Conservation (phyloP, 2,797 vertebrate genomes). For the Streptopelia turtur region DNA sequence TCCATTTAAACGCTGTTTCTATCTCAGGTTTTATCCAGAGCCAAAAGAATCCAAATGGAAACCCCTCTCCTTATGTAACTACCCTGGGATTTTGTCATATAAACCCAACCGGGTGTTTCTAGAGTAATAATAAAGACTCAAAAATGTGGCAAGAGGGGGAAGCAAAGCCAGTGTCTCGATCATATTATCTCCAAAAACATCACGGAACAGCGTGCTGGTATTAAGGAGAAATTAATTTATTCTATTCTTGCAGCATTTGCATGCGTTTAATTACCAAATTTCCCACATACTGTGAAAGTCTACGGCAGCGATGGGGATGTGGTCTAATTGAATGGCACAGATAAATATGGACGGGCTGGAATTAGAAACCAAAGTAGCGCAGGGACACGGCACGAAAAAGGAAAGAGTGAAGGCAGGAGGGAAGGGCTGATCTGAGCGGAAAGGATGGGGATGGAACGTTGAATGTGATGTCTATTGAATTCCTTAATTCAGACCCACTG, state of each 20-base stretch:
- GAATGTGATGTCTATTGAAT: not conserved
- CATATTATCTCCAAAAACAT: not conserved
- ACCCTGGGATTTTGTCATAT: not conserved
- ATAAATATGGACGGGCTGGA: slow-evolving; percentile 63
- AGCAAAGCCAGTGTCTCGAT: not conserved
- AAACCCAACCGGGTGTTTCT: not conserved
- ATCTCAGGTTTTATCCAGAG: not conserved
- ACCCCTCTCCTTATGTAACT: not conserved
- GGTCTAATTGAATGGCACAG: slow-evolving; percentile 72
- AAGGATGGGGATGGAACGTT: not conserved
- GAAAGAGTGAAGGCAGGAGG: not conserved
- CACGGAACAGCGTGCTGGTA: not conserved
- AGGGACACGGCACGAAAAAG: slow-evolving; percentile 41
- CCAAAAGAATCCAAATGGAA: not conserved
- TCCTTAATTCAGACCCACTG: not conserved
- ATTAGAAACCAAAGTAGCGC: slow-evolving; percentile 72
- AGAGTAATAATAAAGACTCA: not conserved
- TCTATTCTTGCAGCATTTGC: slow-evolving; percentile 60
- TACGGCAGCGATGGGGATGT: slow-evolving; percentile 52
- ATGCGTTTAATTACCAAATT: slow-evolving; percentile 67
- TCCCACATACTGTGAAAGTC: slow-evolving; percentile 59
- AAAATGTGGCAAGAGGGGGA: not conserved
- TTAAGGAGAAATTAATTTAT: slow-evolving; percentile 56
- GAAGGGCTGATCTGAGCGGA: not conserved
- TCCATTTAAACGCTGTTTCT: not conserved